A percentile compares a stretch with the other conserved stretches of the same genome.
These are phyloP conservation scores for Acanthis flammea DNA, from an alignment of 2,797 vertebrate species.

Conservation along the genomic window DNA sequence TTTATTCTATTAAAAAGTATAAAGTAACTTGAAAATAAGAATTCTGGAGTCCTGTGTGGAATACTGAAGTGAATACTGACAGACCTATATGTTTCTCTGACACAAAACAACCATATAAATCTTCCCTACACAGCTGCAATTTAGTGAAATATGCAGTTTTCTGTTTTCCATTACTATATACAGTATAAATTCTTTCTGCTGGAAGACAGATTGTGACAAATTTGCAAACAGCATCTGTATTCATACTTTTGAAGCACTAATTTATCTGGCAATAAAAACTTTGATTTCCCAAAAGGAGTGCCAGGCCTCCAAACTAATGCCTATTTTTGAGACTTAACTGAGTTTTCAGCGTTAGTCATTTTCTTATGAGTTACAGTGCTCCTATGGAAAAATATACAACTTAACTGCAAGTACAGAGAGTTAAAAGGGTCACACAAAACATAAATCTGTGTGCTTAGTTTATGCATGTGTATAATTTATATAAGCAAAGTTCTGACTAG, in stretches of 20 bases:
- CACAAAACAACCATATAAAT: conserved; percentile 76
- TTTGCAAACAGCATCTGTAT: conserved; percentile 79
- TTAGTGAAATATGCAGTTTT: conserved; percentile 81
- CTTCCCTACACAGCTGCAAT: conserved; percentile 73
- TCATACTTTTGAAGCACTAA: conserved; percentile 80
- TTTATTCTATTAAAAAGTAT: conserved; percentile 64
- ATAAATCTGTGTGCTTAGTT: conserved; percentile 76
- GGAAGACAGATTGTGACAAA: conserved; percentile 79
- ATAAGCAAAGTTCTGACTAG: conserved; percentile 70
- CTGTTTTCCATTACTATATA: conserved; percentile 81
- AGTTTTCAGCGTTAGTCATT: conserved; percentile 75
- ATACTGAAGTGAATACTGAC: conserved; percentile 60
- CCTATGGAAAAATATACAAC: conserved; percentile 76
- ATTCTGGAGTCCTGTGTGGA: conserved; percentile 29
- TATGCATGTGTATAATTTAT: conserved; percentile 71
- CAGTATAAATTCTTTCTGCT: conserved; percentile 79
- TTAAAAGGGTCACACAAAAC: conserved; percentile 79
- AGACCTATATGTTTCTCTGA: conserved; percentile 70
- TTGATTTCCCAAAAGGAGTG: conserved; percentile 81
- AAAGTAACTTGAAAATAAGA: conserved; percentile 69
- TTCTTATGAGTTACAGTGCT: conserved; percentile 74
- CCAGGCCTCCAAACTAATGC: conserved; percentile 74
- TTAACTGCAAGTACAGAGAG: conserved; percentile 75
- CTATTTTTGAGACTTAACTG: conserved; percentile 75
- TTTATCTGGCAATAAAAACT: conserved; percentile 80